Percentiles rank a stretch among this genome's conserved stretches.
Evolutionary conservation across 2,888 invertebrate species (phyloP).

Genomic region (Pseudolycoriella hygida): DNA sequence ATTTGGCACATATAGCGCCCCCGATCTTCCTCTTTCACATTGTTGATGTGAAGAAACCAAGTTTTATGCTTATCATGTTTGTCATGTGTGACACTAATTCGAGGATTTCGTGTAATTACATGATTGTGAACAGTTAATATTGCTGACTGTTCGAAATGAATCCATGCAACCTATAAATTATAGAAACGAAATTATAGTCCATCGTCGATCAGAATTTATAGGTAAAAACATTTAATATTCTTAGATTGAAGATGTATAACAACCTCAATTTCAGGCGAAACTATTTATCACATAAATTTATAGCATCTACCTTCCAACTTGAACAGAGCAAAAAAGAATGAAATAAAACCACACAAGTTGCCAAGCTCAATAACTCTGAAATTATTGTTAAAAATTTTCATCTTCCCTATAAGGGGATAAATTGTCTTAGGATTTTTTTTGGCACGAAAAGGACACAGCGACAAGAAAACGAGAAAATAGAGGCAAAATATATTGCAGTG

Average conservation of each 20-base stretch:
- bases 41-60: constrained; percentile 82
- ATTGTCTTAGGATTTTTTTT: not conserved
- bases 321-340: too few relatives aligned
- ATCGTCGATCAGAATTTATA: too few relatives aligned
- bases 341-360: too few relatives aligned
- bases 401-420: not conserved
- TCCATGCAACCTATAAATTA: constrained; percentile 87
- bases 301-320: too few relatives aligned
- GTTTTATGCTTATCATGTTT: constrained; percentile 67
- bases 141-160: constrained; percentile 87
- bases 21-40: constrained; percentile 80
- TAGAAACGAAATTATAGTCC: not conserved
- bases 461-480: not conserved
- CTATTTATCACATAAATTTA: too few relatives aligned
- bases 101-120: constrained; percentile 82
- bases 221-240: not conserved
- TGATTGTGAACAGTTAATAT: constrained; percentile 86
- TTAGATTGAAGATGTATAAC: not conserved
- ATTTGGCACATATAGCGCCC: constrained; percentile 87
- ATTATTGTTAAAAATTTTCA: too few relatives aligned
- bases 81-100: constrained; percentile 82
- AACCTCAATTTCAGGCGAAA: too few relatives aligned
- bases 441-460: not conserved
- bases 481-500: constrained; percentile 3
- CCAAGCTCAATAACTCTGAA: too few relatives aligned